Base-by-base conservation (phyloP, 2,797 vertebrate species). In the Sardinella longiceps region DNA sequence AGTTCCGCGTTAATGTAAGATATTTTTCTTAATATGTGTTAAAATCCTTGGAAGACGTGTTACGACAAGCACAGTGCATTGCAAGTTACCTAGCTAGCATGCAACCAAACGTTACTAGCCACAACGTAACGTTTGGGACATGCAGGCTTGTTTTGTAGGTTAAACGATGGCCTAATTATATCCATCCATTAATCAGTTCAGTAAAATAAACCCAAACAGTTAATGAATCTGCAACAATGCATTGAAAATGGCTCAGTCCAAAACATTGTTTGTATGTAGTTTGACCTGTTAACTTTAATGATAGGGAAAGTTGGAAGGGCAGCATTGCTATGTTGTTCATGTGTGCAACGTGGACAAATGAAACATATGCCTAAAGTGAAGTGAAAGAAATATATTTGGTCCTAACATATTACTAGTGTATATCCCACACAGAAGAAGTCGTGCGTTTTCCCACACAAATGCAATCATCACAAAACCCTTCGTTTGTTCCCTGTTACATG, bases 1-100 rank as follows among this genome's bases (percentile, higher is more conserved):
- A 91, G 53, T 95, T 96, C 88, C 89, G 89, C 45, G 84, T 93
- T 77, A 43, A 84, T 30, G 95, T 96, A 25, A 95, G 95, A 89
- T 82, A 1, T 43, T 15, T 56, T 85, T 56, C n/a, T n/a, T 20
- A 14, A 33, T 9, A 43, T 25, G 1, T 46, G 30, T 12, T 9
- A 43, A 14, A 45, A 37, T 7, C 5, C n/a, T 50, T 51, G 5
- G 12, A 9, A 58, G 18, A 46, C 20, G 5, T 58, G 70, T n/a
- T 20, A 77, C 1, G 15, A 5, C 18, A 43, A 23, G 70, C 33
- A 77, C 33, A 43, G 6, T 20, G 20, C 33, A 7, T 70, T 30
- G 50, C 50, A 18, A 33, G 28, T 39, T 43, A 20, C 15, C 10
- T 23, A 10, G 70, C 70, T 77, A 77, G 37, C 33, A 77, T 4